Conservation (phyloP, 2,113 vertebrate genomes). For the Carassius gibelio region DNA sequence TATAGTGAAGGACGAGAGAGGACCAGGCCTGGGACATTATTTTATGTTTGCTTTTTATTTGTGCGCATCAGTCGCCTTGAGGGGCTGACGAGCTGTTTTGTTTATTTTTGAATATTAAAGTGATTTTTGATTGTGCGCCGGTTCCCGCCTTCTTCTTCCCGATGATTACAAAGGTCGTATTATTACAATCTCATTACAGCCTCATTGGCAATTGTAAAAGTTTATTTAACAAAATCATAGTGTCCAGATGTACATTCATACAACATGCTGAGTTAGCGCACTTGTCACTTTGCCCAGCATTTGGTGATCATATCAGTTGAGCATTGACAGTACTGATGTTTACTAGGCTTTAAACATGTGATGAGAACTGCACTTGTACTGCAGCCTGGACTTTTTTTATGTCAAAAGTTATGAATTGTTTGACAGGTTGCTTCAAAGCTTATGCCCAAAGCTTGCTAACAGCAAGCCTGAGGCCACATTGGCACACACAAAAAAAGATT, state of each 20-base stretch:
- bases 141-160: too few relatives aligned
- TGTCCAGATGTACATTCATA: background rate
- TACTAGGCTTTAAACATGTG: slow-evolving; percentile 26
- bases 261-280: background rate
- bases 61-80: too few relatives aligned
- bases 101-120: too few relatives aligned
- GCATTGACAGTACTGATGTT: background rate
- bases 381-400: slow-evolving; percentile 30
- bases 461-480: slow-evolving; percentile 51
- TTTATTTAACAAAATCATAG: background rate
- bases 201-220: slow-evolving; percentile 9
- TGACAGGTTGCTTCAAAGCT: slow-evolving; percentile 55
- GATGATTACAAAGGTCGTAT: too few relatives aligned
- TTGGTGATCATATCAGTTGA: background rate
- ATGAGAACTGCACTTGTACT: slow-evolving; percentile 8
- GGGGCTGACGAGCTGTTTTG: too few relatives aligned
- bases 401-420: slow-evolving; percentile 44
- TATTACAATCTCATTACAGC: slow-evolving; percentile 12
- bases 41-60: too few relatives aligned
- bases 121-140: too few relatives aligned
- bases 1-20: too few relatives aligned
- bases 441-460: slow-evolving; percentile 40
- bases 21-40: too few relatives aligned
- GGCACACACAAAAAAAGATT: slow-evolving; percentile 39
- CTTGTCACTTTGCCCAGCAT: background rate